Evolutionary conservation across 2,113 vertebrate genomes (phyloP).

Genomic region (Sterrhoptilus dennistouni): DNA sequence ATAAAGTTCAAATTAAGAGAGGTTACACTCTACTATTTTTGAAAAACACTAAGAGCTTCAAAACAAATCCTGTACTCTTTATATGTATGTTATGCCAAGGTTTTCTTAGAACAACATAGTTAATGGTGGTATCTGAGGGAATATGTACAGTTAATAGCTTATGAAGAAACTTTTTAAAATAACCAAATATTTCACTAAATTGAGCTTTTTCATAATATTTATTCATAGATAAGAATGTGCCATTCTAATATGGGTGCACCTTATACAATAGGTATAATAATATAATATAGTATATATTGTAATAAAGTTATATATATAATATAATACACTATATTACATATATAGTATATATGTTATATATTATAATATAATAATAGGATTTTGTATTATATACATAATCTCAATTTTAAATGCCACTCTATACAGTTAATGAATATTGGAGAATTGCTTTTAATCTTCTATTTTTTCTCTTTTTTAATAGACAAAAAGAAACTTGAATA

Average conservation of each 20-base stretch:
- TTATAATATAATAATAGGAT: too few relatives aligned
- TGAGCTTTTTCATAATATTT: background rate
- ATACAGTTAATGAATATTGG: background rate
- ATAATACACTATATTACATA: too few relatives aligned
- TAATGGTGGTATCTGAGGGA: background rate
- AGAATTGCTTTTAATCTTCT: background rate
- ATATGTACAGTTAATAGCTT: background rate
- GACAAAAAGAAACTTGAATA: background rate
- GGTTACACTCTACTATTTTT: background rate
- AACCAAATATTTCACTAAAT: background rate
- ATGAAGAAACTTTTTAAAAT: background rate
- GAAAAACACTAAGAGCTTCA: background rate
- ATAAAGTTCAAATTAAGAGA: background rate
- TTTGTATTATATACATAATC: background rate
- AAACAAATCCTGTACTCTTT: background rate
- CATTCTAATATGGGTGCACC: accelerated
- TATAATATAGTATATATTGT: too few relatives aligned
- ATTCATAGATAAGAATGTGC: background rate
- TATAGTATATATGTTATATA: too few relatives aligned
- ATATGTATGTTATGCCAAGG: background rate
- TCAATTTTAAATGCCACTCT: background rate
- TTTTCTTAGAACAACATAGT: background rate
- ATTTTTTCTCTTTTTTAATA: background rate
- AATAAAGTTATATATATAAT: too few relatives aligned
- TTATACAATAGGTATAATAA: background rate